A percentile compares a stretch with the other conserved stretches of the same genome.
These are phyloP conservation scores for Venturia canescens DNA, from an alignment of 1,140 invertebrate species.

Conservation along the genomic window DNA sequence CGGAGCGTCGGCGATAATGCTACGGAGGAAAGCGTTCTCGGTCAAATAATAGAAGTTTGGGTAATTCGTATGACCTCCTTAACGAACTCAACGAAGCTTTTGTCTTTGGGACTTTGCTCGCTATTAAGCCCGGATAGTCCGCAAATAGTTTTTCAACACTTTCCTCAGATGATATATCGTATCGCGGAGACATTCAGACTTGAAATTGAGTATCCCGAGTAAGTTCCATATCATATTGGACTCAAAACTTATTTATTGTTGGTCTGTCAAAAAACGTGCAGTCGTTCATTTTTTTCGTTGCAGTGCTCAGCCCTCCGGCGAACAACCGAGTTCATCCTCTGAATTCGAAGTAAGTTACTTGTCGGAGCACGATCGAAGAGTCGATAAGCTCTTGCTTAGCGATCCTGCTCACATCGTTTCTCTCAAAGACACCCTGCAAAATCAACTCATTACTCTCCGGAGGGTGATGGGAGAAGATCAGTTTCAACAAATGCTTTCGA, in stretches of 20 bases:
- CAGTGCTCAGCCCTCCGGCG: constrained; percentile 76
- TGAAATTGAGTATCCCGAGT: constrained; percentile 83
- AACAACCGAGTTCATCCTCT: constrained; percentile 69
- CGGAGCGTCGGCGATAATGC: constrained; percentile 68
- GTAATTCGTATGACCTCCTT: constrained; percentile 87
- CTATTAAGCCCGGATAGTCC: constrained; percentile 83
- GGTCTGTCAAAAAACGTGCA: too few relatives aligned
- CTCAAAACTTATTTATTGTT: too few relatives aligned
- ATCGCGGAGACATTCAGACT: constrained; percentile 91
- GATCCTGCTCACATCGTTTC: constrained; percentile 86
- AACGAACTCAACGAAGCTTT: constrained; percentile 86
- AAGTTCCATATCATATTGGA: too few relatives aligned
- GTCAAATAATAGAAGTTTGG: constrained; percentile 86
- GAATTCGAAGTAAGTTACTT: constrained; percentile 75
- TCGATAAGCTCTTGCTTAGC: constrained; percentile 78
- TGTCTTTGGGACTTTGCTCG: constrained; percentile 88
- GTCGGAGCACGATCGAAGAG: constrained; percentile 79
- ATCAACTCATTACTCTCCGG: constrained; percentile 82
- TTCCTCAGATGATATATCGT: constrained; percentile 86
- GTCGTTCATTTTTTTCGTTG: constrained; percentile 42
- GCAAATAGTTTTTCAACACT: constrained; percentile 82
- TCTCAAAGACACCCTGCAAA: constrained; percentile 82
- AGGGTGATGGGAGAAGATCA: constrained; percentile 81
- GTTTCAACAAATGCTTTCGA: constrained; percentile 84
- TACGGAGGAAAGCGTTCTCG: constrained; percentile 80